Conservation (phyloP, 2,113 vertebrate genomes). For the Nothobranchius kuhntae region DNA sequence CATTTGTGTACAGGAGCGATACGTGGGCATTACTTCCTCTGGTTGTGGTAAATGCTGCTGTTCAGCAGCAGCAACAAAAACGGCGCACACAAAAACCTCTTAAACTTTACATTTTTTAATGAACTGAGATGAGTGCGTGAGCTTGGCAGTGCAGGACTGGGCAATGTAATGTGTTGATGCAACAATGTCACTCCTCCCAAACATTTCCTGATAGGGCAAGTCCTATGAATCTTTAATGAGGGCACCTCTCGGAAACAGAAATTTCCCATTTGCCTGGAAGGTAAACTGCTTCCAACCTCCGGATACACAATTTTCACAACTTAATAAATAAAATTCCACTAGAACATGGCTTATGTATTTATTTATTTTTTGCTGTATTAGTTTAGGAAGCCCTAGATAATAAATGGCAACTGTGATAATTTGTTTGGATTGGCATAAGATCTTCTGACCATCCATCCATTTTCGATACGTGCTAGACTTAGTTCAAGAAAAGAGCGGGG, state of each 20-base stretch:
- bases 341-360: neutral
- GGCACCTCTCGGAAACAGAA: slow-evolving; percentile 51
- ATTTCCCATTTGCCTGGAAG: slow-evolving; percentile 67
- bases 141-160: slow-evolving; percentile 36
- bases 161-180: slow-evolving; percentile 21
- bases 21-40: slow-evolving; percentile 56
- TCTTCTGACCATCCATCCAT: too few relatives aligned
- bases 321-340: slow-evolving; percentile 44
- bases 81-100: slow-evolving; percentile 26
- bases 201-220: slow-evolving; percentile 18
- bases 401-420: too few relatives aligned
- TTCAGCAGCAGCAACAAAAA: slow-evolving; percentile 49
- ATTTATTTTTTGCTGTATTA: slow-evolving; percentile 6
- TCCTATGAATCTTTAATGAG: slow-evolving; percentile 69
- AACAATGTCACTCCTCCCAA: slow-evolving; percentile 21
- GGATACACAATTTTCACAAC: slow-evolving; percentile 45
- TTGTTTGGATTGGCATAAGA: too few relatives aligned
- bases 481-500: too few relatives aligned
- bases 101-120: slow-evolving; percentile 26
- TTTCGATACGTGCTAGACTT: too few relatives aligned
- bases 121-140: slow-evolving; percentile 21
- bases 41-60: slow-evolving; percentile 44
- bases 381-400: neutral
- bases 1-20: slow-evolving; percentile 65
- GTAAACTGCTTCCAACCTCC: slow-evolving; percentile 30